A percentile compares a stretch with the other conserved stretches of the same genome.
These are phyloP conservation scores for Catotricha subobsoleta DNA, from an alignment of 2,888 invertebrate genomes.

Conservation along the genomic window DNA sequence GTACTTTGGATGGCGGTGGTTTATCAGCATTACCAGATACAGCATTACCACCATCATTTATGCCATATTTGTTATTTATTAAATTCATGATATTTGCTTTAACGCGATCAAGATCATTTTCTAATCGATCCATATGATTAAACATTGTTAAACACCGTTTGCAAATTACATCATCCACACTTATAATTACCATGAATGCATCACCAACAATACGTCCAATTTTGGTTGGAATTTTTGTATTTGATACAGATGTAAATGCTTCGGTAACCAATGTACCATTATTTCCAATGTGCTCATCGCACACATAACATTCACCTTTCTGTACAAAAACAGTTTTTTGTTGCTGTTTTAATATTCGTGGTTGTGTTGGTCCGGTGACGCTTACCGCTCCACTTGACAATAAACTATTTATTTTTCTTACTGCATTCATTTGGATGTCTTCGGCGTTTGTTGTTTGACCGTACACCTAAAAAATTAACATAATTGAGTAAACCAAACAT, in stretches of 20 bases:
- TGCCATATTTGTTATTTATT: slow-evolving; percentile 28
- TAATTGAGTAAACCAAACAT: not conserved
- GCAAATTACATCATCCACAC: slow-evolving; percentile 30
- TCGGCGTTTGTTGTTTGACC: slow-evolving; percentile 5
- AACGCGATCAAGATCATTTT: slow-evolving; percentile 30
- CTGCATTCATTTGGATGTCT: slow-evolving; percentile 23
- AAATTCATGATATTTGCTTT: slow-evolving; percentile 25
- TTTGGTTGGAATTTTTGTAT: slow-evolving; percentile 32
- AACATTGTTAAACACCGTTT: slow-evolving; percentile 30
- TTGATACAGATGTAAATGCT: slow-evolving; percentile 27
- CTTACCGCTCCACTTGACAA: slow-evolving; percentile 29
- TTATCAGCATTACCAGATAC: not conserved
- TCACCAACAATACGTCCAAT: slow-evolving; percentile 32
- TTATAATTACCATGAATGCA: slow-evolving; percentile 31
- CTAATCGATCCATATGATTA: slow-evolving; percentile 31
- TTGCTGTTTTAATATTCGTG: slow-evolving; percentile 24
- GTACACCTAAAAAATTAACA: slow-evolving; percentile 1
- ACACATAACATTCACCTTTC: slow-evolving; percentile 23
- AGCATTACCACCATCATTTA: slow-evolving; percentile 21
- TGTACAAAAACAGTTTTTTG: slow-evolving; percentile 5
- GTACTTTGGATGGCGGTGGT: slow-evolving; percentile 26
- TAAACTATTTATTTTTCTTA: slow-evolving; percentile 29
- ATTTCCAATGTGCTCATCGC: slow-evolving; percentile 25
- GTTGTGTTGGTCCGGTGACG: slow-evolving; percentile 28
- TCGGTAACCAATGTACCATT: slow-evolving; percentile 24